Evolutionary conservation across 2,797 vertebrate species (phyloP).

Genomic region (Esox masquinongy): DNA sequence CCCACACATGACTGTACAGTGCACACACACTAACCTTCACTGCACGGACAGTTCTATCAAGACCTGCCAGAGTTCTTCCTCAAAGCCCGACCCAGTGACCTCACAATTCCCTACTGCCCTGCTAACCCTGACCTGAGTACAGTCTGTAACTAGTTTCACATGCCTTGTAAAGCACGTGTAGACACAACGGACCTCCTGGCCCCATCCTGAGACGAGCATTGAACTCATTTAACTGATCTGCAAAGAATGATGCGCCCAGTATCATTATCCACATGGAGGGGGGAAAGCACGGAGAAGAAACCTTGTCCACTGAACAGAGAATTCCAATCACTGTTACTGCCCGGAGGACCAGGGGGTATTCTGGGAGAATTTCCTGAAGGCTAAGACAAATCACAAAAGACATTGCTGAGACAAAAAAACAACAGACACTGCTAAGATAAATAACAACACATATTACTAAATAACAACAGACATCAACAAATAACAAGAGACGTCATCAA

Average conservation of each 20-base stretch:
- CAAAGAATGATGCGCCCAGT: constrained; percentile 26
- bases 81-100: constrained; percentile 36
- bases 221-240: constrained; percentile 27
- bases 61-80: constrained; percentile 1
- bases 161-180: neutral
- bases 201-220: constrained; percentile 25
- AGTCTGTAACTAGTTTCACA: constrained; percentile 32
- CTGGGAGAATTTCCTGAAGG: neutral
- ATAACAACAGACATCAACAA: neutral
- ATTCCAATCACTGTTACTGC: too few species aligned
- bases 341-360: neutral
- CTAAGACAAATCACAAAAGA: neutral
- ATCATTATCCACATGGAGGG: constrained; percentile 9
- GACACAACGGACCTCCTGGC: constrained; percentile 11
- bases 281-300: neutral
- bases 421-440: constrained; percentile 27
- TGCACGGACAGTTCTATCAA: constrained; percentile 52
- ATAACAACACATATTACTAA: constrained; percentile 28
- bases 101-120: constrained; percentile 10
- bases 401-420: neutral
- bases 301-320: constrained; percentile 26
- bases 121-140: constrained; percentile 23
- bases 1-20: constrained; percentile 14
- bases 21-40: constrained; percentile 24
- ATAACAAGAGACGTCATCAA: neutral